These are phyloP conservation scores for Onychomys leucogaster DNA, from an alignment of 2,797 vertebrate species.

Conservation along the genomic window DNA sequence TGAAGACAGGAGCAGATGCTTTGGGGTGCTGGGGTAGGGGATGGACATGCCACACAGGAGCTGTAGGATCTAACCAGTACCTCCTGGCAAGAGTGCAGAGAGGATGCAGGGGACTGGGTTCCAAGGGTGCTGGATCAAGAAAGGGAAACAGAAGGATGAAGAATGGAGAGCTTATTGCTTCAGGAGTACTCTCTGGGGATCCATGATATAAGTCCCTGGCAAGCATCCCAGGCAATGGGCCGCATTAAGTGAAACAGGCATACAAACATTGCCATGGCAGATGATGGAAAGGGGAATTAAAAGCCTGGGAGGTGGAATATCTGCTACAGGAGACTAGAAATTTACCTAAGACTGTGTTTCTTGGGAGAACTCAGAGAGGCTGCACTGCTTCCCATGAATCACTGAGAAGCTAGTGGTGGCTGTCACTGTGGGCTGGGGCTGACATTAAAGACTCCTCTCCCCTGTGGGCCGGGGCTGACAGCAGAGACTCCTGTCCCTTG, in stretches of 20 bases:
- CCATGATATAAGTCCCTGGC: conserved; percentile 18
- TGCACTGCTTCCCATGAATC: neutral
- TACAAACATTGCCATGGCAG: neutral
- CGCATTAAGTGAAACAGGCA: conserved; percentile 52
- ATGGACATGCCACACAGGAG: neutral
- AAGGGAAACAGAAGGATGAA: neutral
- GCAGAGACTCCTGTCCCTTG: no score
- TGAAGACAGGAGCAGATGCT: neutral
- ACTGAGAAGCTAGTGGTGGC: neutral
- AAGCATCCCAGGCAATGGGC: neutral
- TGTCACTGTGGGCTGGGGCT: no score
- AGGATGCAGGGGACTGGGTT: neutral
- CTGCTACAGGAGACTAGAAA: neutral
- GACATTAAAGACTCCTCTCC: no score
- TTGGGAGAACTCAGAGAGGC: neutral
- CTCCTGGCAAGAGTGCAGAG: neutral
- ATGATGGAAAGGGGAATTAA: neutral
- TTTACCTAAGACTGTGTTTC: neutral
- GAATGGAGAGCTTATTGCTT: neutral
- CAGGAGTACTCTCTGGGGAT: conserved; percentile 7
- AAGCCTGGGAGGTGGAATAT: neutral
- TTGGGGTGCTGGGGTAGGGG: neutral
- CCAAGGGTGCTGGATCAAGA: neutral
- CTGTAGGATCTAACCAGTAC: neutral
- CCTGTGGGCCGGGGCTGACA: no score